Evolutionary conservation across 2,113 vertebrate genomes (phyloP).

Genomic region (Leptosomus discolor): DNA sequence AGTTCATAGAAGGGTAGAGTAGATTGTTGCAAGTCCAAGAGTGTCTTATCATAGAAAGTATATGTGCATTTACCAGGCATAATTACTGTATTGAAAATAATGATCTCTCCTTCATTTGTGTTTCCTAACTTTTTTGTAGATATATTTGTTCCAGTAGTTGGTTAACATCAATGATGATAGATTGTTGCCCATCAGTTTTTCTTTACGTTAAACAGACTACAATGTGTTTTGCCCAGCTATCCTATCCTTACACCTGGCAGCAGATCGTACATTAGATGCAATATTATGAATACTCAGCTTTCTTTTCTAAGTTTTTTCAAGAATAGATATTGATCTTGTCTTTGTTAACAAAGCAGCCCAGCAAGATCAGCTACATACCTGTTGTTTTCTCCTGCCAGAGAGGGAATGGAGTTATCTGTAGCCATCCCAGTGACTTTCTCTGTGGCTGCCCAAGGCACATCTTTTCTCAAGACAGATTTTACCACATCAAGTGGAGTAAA

Average conservation of each 20-base stretch:
- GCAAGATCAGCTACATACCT: neutral
- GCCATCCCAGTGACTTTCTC: neutral
- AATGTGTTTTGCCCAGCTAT: neutral
- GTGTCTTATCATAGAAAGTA: neutral
- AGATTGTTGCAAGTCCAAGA: neutral
- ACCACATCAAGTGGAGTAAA: neutral
- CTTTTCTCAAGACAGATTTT: neutral
- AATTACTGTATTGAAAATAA: neutral
- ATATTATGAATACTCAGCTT: neutral
- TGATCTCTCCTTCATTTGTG: neutral
- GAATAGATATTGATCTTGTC: neutral
- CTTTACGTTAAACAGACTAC: neutral
- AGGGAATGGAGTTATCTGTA: neutral
- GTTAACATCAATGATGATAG: neutral
- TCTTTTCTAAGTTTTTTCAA: neutral
- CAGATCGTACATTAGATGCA: neutral
- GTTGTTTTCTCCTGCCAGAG: neutral
- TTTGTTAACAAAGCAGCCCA: neutral
- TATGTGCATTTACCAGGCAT: neutral
- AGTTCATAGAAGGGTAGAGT: neutral
- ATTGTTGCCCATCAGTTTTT: neutral
- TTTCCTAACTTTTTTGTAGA: neutral
- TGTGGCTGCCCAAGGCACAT: neutral
- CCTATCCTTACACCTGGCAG: neutral
- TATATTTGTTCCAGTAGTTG: neutral